A percentile compares a stretch with the other conserved stretches of the same genome.
Conservation (phyloP, 2,113 vertebrate genomes). For the Desmodus rotundus region DNA sequence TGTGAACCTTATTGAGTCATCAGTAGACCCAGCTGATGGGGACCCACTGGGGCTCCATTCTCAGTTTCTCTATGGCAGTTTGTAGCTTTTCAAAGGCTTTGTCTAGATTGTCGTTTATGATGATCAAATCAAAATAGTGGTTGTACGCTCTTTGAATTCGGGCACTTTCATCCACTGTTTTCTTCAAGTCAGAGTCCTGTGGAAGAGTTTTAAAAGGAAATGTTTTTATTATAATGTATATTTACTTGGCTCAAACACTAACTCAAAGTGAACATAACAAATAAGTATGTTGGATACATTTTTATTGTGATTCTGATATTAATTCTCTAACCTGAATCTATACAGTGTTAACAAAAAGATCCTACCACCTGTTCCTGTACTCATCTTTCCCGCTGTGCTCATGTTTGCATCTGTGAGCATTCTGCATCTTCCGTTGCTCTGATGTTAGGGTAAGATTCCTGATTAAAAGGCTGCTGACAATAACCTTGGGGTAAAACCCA, state of each 20-base stretch:
- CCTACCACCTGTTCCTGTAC: background rate
- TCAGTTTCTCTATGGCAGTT: constrained; percentile 88
- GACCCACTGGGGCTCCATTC: constrained; percentile 94
- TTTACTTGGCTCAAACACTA: background rate
- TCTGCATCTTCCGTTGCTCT: background rate
- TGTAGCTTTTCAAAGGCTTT: constrained; percentile 97
- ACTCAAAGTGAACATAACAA: background rate
- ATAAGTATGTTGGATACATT: background rate
- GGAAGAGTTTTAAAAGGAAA: constrained; percentile 36
- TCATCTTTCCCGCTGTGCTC: background rate
- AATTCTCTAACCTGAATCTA: background rate
- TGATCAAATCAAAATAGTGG: constrained; percentile 98
- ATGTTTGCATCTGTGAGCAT: background rate
- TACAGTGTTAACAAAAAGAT: background rate
- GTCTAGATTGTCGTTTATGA: constrained; percentile 97
- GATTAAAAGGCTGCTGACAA: constrained; percentile 20
- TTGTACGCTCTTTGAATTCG: constrained; percentile 94
- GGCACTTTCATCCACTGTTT: constrained; percentile 97
- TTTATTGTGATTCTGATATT: background rate
- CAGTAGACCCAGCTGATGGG: constrained; percentile 99
- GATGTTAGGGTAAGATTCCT: background rate
- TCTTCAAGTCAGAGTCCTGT: constrained; percentile 97
- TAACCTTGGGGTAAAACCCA: background rate
- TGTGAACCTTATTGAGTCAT: constrained; percentile 67
- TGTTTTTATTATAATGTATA: background rate